Percentiles rank a stretch among this genome's conserved stretches.
These are phyloP conservation scores for Crypturellus undulatus DNA, from an alignment of 2,113 vertebrate genomes.

Conservation along the genomic window DNA sequence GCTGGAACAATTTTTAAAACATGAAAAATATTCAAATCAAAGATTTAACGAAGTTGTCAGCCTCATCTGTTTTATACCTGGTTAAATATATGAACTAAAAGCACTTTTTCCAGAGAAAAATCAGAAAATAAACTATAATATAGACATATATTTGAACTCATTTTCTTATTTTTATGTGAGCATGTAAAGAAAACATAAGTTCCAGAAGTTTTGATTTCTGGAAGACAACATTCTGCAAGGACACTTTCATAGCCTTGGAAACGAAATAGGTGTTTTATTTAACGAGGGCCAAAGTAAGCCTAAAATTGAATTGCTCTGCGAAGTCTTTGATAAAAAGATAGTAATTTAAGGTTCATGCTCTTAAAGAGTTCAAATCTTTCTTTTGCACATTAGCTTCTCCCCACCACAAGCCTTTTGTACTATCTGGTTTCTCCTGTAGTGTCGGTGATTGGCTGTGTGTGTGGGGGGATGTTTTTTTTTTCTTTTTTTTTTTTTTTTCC, in stretches of 20 bases:
- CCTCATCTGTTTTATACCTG: background rate
- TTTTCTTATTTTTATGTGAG: background rate
- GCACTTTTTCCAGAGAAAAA: background rate
- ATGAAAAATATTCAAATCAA: too few species aligned
- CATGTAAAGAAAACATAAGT: background rate
- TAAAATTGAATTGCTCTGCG: background rate
- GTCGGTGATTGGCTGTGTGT: background rate
- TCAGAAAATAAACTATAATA: background rate
- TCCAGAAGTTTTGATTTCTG: background rate
- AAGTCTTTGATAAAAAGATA: background rate
- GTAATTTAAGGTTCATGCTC: background rate
- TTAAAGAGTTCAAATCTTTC: background rate
- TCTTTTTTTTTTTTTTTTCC: too few species aligned
- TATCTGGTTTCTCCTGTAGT: background rate
- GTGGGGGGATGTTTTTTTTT: too few species aligned
- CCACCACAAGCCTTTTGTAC: accelerated
- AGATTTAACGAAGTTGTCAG: background rate
- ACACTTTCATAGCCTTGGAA: background rate
- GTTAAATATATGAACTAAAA: background rate
- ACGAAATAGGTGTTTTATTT: background rate
- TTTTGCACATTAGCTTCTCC: background rate
- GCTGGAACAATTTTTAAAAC: background rate
- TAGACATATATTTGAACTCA: background rate
- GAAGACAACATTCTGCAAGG: background rate
- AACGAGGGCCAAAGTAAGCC: background rate